A percentile compares a stretch with the other conserved stretches of the same genome.
Evolutionary conservation across 2,888 invertebrate species (phyloP).

Genomic region (Tanytarsus gracilentus): DNA sequence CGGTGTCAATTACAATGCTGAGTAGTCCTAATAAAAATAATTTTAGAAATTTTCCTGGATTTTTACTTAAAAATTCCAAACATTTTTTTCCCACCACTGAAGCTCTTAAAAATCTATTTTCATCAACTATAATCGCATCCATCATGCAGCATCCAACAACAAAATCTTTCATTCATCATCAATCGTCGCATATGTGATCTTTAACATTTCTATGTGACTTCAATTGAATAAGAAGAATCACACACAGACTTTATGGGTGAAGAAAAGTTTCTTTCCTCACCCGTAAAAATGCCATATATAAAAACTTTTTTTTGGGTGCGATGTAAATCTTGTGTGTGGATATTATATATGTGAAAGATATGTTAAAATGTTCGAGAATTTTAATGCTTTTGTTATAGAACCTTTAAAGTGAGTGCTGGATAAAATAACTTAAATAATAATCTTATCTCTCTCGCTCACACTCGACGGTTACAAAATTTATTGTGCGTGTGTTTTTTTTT

Average conservation of each 20-base stretch:
- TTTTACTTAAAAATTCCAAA: no score
- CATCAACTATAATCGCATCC: no score
- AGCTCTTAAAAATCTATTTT: no score
- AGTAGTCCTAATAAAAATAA: no score
- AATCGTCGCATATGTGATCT: neutral
- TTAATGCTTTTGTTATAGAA: neutral
- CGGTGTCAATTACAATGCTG: no score
- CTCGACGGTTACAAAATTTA: constrained; percentile 1
- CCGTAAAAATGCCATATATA: neutral
- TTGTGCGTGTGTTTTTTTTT: no score
- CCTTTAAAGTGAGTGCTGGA: no score
- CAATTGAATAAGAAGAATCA: neutral
- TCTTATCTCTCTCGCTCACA: constrained; percentile 6
- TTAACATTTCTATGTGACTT: no score
- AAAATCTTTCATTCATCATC: no score
- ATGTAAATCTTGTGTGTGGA: neutral
- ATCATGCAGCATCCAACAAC: no score
- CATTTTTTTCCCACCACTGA: no score
- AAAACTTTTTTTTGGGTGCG: neutral
- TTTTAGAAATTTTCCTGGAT: no score
- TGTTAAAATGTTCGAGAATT: neutral
- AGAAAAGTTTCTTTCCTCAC: constrained; percentile 1
- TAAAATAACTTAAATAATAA: constrained; percentile 11
- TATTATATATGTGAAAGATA: constrained; percentile 17
- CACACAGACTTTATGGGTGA: neutral